Percentiles rank a stretch among this genome's conserved stretches.
These are phyloP conservation scores for Harpalus rubripes DNA, from an alignment of 2,888 invertebrate genomes.

Conservation along the genomic window DNA sequence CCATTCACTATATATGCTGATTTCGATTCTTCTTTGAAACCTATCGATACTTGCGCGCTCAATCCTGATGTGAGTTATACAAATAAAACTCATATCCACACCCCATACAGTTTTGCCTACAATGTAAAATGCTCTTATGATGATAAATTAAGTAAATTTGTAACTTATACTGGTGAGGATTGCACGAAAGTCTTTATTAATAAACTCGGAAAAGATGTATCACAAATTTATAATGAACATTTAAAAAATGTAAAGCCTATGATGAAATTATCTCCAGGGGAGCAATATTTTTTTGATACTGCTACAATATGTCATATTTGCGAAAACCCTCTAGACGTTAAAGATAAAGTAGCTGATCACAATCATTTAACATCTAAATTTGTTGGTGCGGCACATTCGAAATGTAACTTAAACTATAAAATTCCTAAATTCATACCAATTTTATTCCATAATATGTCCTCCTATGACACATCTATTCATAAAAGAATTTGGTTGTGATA, in stretches of 20 bases:
- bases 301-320: conserved; percentile 55
- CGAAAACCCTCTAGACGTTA: not conserved
- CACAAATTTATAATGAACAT: conserved; percentile 42
- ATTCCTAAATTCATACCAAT: conserved; percentile 67
- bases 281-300: conserved; percentile 14
- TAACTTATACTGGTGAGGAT: conserved; percentile 43
- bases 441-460: no score
- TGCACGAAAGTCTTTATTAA: conserved; percentile 28
- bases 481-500: conserved; percentile 69
- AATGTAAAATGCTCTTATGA: conserved; percentile 11
- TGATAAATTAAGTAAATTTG: conserved; percentile 56
- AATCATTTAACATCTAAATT: conserved; percentile 69
- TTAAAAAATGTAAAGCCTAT: conserved; percentile 47
- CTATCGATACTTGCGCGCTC: not conserved
- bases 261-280: not conserved
- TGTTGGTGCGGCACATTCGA: conserved; percentile 70
- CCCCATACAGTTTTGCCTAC: conserved; percentile 11
- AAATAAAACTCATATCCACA: no score
- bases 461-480: conserved; percentile 70
- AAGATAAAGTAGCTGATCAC: conserved; percentile 62
- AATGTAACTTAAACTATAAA: conserved; percentile 70
- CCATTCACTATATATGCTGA: conserved; percentile 17
- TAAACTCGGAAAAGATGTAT: conserved; percentile 9
- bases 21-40: not conserved
- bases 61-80: not conserved